Base-by-base conservation (phyloP, 2,888 invertebrate species). In the Formica aserva region DNA sequence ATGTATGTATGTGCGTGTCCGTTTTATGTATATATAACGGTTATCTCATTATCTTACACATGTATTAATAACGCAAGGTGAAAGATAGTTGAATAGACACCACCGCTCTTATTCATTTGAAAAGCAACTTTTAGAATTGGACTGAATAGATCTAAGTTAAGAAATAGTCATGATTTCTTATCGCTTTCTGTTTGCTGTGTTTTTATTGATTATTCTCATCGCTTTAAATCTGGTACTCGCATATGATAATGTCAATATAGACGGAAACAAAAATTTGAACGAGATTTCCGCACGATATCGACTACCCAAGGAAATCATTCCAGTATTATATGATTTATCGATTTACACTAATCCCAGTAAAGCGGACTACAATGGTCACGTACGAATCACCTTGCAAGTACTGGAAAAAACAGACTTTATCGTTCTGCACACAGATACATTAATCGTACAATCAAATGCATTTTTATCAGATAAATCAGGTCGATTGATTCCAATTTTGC, bases 281-380 rank as follows among this genome's bases (percentile, higher is more conserved):
- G 3, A 63, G 3, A 1, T 18, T 63, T 63, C 18, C 41, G 18
- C 45, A 3, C 75, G 48, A 29, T 96, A 96, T 92, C 95, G 96
- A 0, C 94, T 97, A 4, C 96, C 97, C 0, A 95, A 94, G 5
- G 95, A 95, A 32, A 95, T 96, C 0, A 89, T 92, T n/a, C 97
- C 97, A 0, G 94, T 94, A 0, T 95, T 95, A 82, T 97, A 96
- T 91, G 95, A 96, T 75, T 94, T 96, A 18, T 92, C 93, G 0
- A 74, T 93, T 26, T 67, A 88, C 13, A 89, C 91, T 1, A 89
- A 86, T 1, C 81, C 82, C 1, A 63, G 80, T 18, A 85, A 91
- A 55, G 92, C 90, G 52, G 85, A 66, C 1, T 96, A 96, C 91
- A 91, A 87, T 0, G 96, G 96, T 0, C 92, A 93, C 9, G 96